phyloP scores from a whole-genome alignment of 2,113 vertebrate genomes.

The Pseudonaja textilis region DNA sequence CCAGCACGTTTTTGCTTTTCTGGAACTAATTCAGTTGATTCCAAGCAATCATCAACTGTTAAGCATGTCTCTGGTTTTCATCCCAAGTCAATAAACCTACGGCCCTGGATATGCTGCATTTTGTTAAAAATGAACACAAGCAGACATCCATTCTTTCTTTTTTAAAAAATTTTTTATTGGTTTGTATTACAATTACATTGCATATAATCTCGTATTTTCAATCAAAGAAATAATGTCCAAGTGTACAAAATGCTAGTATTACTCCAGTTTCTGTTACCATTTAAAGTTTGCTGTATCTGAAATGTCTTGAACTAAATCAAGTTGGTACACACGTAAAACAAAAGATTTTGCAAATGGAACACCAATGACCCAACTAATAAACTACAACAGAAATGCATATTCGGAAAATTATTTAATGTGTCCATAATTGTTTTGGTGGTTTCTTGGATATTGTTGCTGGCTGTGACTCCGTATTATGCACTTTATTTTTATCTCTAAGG shows the following conservation, averaged over 20 bases:
- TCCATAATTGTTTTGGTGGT: neutral
- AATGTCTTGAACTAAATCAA: constrained; percentile 2
- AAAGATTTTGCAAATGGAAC: constrained; percentile 44
- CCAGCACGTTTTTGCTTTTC: constrained; percentile 1
- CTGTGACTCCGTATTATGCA: neutral
- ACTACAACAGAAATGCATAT: constrained; percentile 41
- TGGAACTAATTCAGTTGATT: neutral
- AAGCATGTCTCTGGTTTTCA: neutral
- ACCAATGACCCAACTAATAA: constrained; percentile 52
- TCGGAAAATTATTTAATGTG: constrained; percentile 15
- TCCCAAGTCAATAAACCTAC: neutral
- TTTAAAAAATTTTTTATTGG: too few species aligned
- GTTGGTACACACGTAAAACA: constrained; percentile 42
- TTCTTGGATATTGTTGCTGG: neutral
- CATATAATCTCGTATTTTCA: too few species aligned
- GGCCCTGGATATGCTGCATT: neutral
- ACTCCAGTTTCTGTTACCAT: neutral
- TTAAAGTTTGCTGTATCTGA: neutral
- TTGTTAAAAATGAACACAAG: neutral
- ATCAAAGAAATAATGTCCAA: neutral
- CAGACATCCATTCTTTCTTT: neutral
- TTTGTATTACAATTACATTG: too few species aligned
- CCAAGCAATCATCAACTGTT: neutral
- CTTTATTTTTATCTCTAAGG: neutral
- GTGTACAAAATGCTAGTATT: neutral